These are phyloP conservation scores for Lissocephala sabroskyi DNA, from an alignment of 2,888 invertebrate species.

Conservation along the genomic window DNA sequence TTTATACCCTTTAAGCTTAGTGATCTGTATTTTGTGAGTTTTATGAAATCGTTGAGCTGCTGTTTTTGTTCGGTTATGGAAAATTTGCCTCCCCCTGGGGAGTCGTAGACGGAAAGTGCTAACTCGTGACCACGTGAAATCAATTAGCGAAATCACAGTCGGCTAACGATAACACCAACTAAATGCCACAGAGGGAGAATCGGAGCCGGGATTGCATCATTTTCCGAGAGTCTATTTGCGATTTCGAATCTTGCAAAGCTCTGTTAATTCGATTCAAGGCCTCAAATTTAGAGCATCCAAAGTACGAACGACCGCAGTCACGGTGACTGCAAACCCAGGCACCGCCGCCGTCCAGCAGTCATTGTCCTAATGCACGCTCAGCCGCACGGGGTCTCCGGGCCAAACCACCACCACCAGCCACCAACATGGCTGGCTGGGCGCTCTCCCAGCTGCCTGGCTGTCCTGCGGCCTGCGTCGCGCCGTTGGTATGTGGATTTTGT, in stretches of 20 bases:
- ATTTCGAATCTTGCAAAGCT: conserved; percentile 41
- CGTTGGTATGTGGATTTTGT: conserved; percentile 48
- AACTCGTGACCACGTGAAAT: conserved; percentile 51
- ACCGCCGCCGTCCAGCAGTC: too few relatives aligned
- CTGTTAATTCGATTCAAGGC: conserved; percentile 52
- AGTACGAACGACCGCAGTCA: too few relatives aligned
- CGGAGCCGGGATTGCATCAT: conserved; percentile 33
- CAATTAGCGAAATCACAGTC: conserved; percentile 48
- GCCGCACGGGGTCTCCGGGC: background rate
- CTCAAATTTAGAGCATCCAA: conserved; percentile 17
- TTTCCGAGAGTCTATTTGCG: conserved; percentile 36
- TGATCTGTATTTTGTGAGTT: too few relatives aligned
- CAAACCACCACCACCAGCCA: conserved; percentile 22
- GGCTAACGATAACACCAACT: conserved; percentile 4
- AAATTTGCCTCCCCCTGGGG: too few relatives aligned
- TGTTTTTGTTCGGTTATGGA: too few relatives aligned
- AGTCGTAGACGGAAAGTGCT: too few relatives aligned
- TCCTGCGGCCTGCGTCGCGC: background rate
- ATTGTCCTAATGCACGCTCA: too few relatives aligned
- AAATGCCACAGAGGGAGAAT: background rate
- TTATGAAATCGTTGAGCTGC: too few relatives aligned
- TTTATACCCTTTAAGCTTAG: too few relatives aligned
- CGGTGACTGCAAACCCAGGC: too few relatives aligned
- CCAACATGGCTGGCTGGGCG: conserved; percentile 25
- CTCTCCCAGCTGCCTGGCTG: conserved; percentile 29